Percentiles rank a stretch among this genome's conserved stretches.
Evolutionary conservation across 2,797 vertebrate species (phyloP).

Genomic region (Pipistrellus pipistrellus): DNA sequence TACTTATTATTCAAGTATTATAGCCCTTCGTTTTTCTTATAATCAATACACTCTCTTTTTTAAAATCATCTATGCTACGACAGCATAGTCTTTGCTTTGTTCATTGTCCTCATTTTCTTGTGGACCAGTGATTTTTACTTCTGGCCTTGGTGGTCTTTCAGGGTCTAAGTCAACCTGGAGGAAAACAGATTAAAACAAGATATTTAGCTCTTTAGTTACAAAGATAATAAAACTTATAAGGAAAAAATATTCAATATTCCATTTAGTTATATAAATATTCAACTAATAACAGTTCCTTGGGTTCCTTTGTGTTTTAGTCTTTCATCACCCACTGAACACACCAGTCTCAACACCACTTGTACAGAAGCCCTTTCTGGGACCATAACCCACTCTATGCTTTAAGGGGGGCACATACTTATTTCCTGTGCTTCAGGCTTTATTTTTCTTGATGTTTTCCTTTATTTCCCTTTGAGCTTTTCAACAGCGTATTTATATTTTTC

Average conservation of each 20-base stretch:
- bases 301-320: neutral
- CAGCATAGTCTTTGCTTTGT: slow-evolving; percentile 83
- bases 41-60: neutral
- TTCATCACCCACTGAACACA: neutral
- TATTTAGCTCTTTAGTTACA: neutral
- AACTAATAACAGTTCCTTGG: neutral
- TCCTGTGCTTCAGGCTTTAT: neutral
- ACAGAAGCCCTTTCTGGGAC: neutral
- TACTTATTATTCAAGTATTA: slow-evolving; percentile 73
- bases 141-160: slow-evolving; percentile 86
- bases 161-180: slow-evolving; percentile 82
- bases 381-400: neutral
- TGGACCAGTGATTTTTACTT: slow-evolving; percentile 89
- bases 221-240: neutral
- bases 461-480: neutral
- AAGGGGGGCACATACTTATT: neutral
- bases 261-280: neutral
- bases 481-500: neutral
- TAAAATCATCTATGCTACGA: slow-evolving; percentile 83
- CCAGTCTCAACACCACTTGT: neutral
- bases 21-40: slow-evolving; percentile 71
- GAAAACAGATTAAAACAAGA: slow-evolving; percentile 60
- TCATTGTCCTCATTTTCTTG: slow-evolving; percentile 87
- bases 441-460: neutral
- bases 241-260: neutral